Percentiles rank a stretch among this genome's conserved stretches.
These are phyloP conservation scores for Urocitellus parryii DNA, from an alignment of 2,113 vertebrate genomes.

Conservation along the genomic window DNA sequence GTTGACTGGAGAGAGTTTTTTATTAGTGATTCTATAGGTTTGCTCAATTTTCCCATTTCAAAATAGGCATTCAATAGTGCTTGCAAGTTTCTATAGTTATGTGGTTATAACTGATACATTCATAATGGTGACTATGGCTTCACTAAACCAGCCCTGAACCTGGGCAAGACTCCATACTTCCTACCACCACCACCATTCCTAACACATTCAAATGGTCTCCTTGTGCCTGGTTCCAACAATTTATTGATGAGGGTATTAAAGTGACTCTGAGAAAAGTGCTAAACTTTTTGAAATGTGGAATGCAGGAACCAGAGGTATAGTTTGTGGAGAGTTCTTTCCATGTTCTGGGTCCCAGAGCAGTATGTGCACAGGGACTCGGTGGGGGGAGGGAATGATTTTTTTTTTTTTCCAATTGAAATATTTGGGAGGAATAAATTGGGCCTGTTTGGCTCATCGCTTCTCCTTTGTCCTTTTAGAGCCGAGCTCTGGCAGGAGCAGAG, in stretches of 20 bases:
- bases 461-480: not conserved
- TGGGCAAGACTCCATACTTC: not conserved
- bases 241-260: constrained; percentile 49
- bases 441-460: not conserved
- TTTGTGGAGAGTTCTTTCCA: not conserved
- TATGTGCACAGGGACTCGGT: not conserved
- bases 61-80: constrained; percentile 12
- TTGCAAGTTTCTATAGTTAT: not conserved
- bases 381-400: not conserved
- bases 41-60: constrained; percentile 35
- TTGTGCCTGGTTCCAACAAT: not conserved
- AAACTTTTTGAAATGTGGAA: not conserved
- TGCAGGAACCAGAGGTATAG: not conserved
- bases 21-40: not conserved
- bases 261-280: constrained; percentile 21
- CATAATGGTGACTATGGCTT: not conserved
- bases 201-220: not conserved
- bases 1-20: not conserved
- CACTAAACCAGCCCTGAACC: not conserved
- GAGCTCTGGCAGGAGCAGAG: not conserved
- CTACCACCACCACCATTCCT: fast-evolving
- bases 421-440: not conserved
- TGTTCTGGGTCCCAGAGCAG: not conserved
- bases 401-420: not conserved
- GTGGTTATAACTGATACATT: not conserved